These are phyloP conservation scores for Gasterosteus nipponicus DNA, from an alignment of 2,113 vertebrate genomes.

Conservation along the genomic window DNA sequence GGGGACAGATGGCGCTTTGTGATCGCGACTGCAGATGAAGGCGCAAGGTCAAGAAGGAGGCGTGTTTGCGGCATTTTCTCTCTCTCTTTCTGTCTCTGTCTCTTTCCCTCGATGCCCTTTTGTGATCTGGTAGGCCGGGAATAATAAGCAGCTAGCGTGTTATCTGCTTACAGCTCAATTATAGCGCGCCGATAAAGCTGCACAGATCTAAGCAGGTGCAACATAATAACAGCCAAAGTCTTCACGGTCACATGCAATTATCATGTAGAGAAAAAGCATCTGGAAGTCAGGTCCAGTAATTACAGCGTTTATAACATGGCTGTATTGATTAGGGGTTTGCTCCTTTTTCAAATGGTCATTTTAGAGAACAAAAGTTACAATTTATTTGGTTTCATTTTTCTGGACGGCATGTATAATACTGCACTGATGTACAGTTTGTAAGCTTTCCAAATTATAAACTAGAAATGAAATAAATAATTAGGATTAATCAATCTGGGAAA, in stretches of 20 bases:
- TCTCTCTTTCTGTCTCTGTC: neutral
- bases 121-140: slow-evolving; percentile 64
- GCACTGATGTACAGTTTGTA: no score
- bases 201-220: slow-evolving; percentile 64
- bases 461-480: no score
- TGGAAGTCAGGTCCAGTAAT: slow-evolving; percentile 30
- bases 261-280: slow-evolving; percentile 22
- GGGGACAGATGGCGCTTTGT: slow-evolving; percentile 29
- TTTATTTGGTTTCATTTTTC: neutral
- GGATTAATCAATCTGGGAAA: neutral
- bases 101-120: slow-evolving; percentile 44
- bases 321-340: slow-evolving; percentile 1
- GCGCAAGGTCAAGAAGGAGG: slow-evolving; percentile 24
- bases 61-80: slow-evolving; percentile 17
- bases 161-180: slow-evolving; percentile 68
- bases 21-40: slow-evolving; percentile 44
- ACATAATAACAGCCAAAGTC: slow-evolving; percentile 55
- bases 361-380: neutral
- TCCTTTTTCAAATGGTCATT: neutral
- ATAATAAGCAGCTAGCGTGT: slow-evolving; percentile 73
- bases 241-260: slow-evolving; percentile 66
- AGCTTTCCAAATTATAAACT: no score
- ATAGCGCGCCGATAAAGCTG: slow-evolving; percentile 55
- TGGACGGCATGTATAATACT: no score
- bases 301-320: slow-evolving; percentile 32